Conservation (phyloP, 2,113 vertebrate species). For the Rhynchomys soricoides region DNA sequence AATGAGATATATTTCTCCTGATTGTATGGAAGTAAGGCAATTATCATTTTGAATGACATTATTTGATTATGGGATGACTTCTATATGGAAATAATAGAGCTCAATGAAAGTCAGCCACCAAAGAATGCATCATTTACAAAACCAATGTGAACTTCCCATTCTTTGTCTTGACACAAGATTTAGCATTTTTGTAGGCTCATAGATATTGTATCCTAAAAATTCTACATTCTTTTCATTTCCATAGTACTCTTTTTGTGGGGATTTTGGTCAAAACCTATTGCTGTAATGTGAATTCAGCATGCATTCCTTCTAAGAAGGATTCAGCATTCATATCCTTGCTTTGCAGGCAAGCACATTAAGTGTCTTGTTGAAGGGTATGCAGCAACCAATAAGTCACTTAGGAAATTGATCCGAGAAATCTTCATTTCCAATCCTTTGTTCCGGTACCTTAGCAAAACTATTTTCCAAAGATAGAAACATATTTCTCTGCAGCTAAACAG, state of each 20-base stretch:
- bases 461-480: slow-evolving; percentile 66
- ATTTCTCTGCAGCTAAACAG: slow-evolving; percentile 63
- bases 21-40: not conserved
- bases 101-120: not conserved
- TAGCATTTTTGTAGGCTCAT: slow-evolving; percentile 47
- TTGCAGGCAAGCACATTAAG: slow-evolving; percentile 57
- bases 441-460: slow-evolving; percentile 63
- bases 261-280: slow-evolving; percentile 67
- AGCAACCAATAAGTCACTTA: slow-evolving; percentile 51
- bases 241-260: slow-evolving; percentile 30
- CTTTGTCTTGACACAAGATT: slow-evolving; percentile 60
- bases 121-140: slow-evolving; percentile 52
- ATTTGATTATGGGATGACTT: slow-evolving; percentile 47
- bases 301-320: slow-evolving; percentile 60
- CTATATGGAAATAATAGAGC: not conserved
- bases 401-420: slow-evolving; percentile 70
- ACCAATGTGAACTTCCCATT: slow-evolving; percentile 18
- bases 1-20: not conserved
- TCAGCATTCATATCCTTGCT: slow-evolving; percentile 58
- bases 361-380: slow-evolving; percentile 60
- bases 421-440: slow-evolving; percentile 65
- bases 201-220: slow-evolving; percentile 17
- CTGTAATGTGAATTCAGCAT: slow-evolving; percentile 56
- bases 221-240: slow-evolving; percentile 61
- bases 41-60: slow-evolving; percentile 15